Percentiles rank a stretch among this genome's conserved stretches.
These are phyloP conservation scores for Dromiciops gliroides DNA, from an alignment of 2,113 vertebrate species.

Conservation along the genomic window DNA sequence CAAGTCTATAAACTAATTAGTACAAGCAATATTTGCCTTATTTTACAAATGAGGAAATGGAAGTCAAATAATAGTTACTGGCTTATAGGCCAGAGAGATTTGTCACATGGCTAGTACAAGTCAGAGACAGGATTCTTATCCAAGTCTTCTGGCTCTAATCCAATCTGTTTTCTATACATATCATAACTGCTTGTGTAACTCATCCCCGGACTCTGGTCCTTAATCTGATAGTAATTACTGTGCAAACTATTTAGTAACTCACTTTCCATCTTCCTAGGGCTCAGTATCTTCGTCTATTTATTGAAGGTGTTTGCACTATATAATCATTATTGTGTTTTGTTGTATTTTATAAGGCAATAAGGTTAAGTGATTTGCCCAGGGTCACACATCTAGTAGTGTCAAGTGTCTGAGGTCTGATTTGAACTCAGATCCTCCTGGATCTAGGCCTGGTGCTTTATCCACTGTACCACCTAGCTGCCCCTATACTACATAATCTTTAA, in stretches of 20 bases:
- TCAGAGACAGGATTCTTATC: neutral
- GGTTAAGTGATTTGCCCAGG: no score
- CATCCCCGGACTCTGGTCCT: neutral
- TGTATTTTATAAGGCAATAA: no score
- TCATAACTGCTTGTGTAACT: neutral
- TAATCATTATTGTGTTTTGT: no score
- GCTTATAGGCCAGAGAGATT: neutral
- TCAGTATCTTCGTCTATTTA: neutral
- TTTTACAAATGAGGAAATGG: neutral
- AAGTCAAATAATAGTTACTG: neutral
- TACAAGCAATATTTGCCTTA: neutral
- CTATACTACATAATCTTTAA: neutral
- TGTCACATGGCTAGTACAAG: neutral
- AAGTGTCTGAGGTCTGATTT: no score
- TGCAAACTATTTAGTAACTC: neutral
- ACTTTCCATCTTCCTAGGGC: neutral
- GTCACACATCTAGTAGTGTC: no score
- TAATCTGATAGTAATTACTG: neutral
- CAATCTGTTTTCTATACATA: neutral
- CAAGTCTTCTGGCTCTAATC: neutral
- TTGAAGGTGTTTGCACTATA: neutral
- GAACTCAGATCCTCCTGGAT: no score
- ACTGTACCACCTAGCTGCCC: no score
- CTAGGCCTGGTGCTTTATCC: no score
- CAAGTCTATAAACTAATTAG: neutral